Base-by-base conservation (phyloP, 2,113 vertebrate genomes). In the Oenanthe oenanthe region DNA sequence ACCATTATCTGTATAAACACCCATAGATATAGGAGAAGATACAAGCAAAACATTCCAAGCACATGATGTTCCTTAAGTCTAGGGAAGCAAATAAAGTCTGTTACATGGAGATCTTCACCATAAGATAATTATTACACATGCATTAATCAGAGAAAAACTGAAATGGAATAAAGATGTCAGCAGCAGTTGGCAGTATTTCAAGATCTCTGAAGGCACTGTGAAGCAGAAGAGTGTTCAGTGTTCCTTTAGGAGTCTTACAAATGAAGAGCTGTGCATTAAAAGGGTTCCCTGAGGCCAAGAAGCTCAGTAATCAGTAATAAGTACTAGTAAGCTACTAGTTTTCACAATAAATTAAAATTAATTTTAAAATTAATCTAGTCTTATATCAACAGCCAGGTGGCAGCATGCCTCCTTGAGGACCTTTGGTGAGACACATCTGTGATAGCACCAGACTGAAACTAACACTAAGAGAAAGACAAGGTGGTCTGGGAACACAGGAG, bases 131-230 rank as follows among this genome's bases (percentile, higher is more conserved):
- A 92, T 80, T 36, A 36, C 34, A 36, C 34, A 36, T 36, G 34
- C 34, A 36, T 36, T 86, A 68, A 93, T 77, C 77, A 47, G 47
- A 68, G 32, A 81, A 91, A 92, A 92, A 81, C 6, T 40, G 65
- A 94, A 93, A 88, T 76, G 50, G 68, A 97, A 96, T 94, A 86
- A 93, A 96, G 63, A 94, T 84, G 32, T 95, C 93, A 92, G 71
- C 47, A 61, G 34, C 74, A 92, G 89, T 61, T 0, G 0, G 73
- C 86, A 79, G 72, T 60, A 90, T 95, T 95, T 92, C 85, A 85
- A 45, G 40, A 84, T 67, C 60, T 95, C 81, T 89, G 91, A 92
- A 93, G 87, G 53, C n/a, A 86, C 29, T 72, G 66, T 57, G 76
- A 77, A 74, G 34, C 58, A 43, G 58, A 51, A 56, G 48, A 77